Evolutionary conservation across 1,140 invertebrate genomes (phyloP).

Genomic region (Rhagoletis pomonella): DNA sequence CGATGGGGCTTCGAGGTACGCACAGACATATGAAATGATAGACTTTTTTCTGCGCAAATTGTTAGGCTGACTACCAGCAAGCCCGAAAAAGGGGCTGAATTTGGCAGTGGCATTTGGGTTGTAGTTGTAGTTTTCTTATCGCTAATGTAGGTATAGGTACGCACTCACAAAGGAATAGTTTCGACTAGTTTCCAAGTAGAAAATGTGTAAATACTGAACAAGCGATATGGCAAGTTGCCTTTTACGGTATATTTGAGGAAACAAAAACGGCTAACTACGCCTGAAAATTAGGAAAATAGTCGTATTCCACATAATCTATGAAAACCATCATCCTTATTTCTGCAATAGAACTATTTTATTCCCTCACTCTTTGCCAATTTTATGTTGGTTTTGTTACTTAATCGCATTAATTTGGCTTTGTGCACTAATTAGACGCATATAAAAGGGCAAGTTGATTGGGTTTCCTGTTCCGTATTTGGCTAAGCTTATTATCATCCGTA

Average conservation of each 20-base stretch:
- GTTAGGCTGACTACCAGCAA: neutral
- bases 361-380: neutral
- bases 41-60: neutral
- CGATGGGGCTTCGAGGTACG: neutral
- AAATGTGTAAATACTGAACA: neutral
- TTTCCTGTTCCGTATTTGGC: neutral
- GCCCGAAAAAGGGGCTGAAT: neutral
- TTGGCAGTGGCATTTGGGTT: neutral
- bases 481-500: neutral
- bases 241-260: neutral
- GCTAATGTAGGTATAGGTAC: neutral
- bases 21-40: neutral
- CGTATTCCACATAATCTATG: too few relatives aligned
- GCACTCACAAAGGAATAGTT: neutral
- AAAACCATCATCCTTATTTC: too few relatives aligned
- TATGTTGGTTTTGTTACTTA: neutral
- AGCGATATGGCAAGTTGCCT: neutral
- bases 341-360: too few relatives aligned
- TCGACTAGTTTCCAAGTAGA: neutral
- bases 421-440: neutral
- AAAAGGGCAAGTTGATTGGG: neutral
- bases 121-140: slow-evolving; percentile 12
- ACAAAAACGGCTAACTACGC: neutral
- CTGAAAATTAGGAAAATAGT: too few relatives aligned
- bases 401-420: neutral